Percentiles rank a stretch among this genome's conserved stretches.
Evolutionary conservation across 1,140 invertebrate genomes (phyloP).

Genomic region (Temnothorax curvispinosus): DNA sequence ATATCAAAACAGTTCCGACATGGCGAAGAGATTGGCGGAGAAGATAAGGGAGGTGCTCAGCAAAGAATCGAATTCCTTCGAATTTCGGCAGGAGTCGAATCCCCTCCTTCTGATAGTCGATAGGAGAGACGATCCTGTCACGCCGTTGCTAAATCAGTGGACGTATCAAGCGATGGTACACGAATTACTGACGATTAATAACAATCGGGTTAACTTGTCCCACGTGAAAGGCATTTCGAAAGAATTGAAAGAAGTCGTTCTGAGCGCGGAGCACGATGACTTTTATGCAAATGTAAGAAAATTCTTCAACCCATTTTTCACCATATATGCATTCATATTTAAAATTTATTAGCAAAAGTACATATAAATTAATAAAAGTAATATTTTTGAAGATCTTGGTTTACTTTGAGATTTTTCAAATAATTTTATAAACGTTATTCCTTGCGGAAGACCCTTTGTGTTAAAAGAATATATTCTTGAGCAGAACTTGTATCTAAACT

Average conservation of each 20-base stretch:
- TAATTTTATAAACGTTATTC: not conserved
- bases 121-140: constrained; percentile 96
- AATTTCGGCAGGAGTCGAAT: constrained; percentile 92
- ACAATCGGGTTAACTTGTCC: constrained; percentile 97
- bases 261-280: constrained; percentile 98
- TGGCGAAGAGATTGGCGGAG: constrained; percentile 95
- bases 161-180: constrained; percentile 99
- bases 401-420: not conserved
- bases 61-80: constrained; percentile 95
- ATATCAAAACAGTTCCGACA: constrained; percentile 95
- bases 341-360: not conserved
- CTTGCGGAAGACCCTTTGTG: not conserved
- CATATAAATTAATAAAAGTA: constrained; percentile 45
- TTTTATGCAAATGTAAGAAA: constrained; percentile 95
- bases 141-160: constrained; percentile 99
- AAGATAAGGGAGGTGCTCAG: constrained; percentile 93
- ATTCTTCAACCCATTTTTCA: not conserved
- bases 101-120: constrained; percentile 96
- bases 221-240: constrained; percentile 93
- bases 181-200: constrained; percentile 97
- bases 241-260: constrained; percentile 96
- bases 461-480: constrained; percentile 73
- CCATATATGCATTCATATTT: not conserved
- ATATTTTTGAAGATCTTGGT: constrained; percentile 17
- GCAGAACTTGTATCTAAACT: constrained; percentile 98